These are phyloP conservation scores for Aleiodes testaceus DNA, from an alignment of 2,888 invertebrate species.

Conservation along the genomic window DNA sequence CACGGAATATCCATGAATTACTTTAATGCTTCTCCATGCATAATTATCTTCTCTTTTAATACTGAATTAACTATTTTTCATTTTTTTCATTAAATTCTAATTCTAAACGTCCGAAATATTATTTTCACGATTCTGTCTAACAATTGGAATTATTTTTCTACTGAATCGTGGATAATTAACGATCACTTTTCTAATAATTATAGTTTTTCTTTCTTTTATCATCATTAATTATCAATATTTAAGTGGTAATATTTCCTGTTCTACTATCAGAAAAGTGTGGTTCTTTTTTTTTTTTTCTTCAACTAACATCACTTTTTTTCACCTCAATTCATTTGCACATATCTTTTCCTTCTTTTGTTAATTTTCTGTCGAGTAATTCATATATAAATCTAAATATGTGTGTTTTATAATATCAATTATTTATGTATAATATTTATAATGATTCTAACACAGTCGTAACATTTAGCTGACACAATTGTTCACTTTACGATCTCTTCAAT, in stretches of 20 bases:
- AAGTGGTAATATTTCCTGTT: slow-evolving; percentile 23
- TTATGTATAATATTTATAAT: slow-evolving; percentile 55
- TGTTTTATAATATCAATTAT: slow-evolving; percentile 55
- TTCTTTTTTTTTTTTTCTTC: slow-evolving; percentile 45
- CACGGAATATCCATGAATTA: not conserved
- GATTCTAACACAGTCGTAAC: slow-evolving; percentile 58
- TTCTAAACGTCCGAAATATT: slow-evolving; percentile 36
- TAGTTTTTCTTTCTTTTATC: slow-evolving; percentile 46
- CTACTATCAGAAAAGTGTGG: slow-evolving; percentile 46
- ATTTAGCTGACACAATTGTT: slow-evolving; percentile 46
- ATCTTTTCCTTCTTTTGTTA: slow-evolving; percentile 50
- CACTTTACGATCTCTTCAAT: slow-evolving; percentile 43
- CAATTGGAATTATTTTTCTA: slow-evolving; percentile 48
- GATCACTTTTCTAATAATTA: slow-evolving; percentile 52
- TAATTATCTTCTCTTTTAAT: not conserved
- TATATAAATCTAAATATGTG: slow-evolving; percentile 60
- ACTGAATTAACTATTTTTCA: not conserved
- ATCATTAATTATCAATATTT: slow-evolving; percentile 42
- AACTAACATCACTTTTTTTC: too few species aligned
- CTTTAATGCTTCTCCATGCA: not conserved
- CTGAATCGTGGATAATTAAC: slow-evolving; percentile 50
- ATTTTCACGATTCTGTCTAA: slow-evolving; percentile 49
- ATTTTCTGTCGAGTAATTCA: slow-evolving; percentile 45
- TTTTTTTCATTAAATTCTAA: slow-evolving; percentile 2
- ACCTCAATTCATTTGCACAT: too few species aligned